A percentile compares a stretch with the other conserved stretches of the same genome.
Evolutionary conservation across 2,797 vertebrate genomes (phyloP).

Genomic region (Parotocinclus haroldoi): DNA sequence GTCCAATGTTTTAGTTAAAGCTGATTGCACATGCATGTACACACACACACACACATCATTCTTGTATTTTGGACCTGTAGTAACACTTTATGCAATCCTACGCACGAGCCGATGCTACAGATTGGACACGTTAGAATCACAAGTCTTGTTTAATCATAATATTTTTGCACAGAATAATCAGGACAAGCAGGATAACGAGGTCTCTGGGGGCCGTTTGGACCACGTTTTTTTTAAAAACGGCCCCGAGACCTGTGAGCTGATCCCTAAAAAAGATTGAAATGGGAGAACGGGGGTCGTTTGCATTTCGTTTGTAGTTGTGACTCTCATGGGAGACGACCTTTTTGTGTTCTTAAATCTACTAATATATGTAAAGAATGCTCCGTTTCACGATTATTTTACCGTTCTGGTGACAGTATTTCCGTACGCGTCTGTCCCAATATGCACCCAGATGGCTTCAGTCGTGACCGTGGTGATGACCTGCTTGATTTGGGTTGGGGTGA

Average conservation of each 20-base stretch:
- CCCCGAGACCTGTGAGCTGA: no score
- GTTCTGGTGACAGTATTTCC: conserved; percentile 78
- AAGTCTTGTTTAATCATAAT: no score
- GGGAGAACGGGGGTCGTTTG: no score
- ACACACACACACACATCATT: conserved; percentile 6
- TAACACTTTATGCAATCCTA: not conserved
- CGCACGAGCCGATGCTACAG: not conserved
- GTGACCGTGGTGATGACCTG: conserved; percentile 88
- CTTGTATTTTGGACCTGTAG: not conserved
- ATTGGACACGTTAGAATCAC: no score
- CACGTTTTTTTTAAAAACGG: no score
- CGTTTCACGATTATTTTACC: conserved; percentile 66
- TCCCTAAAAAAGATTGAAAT: no score
- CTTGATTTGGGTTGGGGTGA: conserved; percentile 66
- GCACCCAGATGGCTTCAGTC: conserved; percentile 86
- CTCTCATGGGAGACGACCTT: not conserved
- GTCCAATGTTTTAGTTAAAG: conserved; percentile 47
- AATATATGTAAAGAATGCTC: conserved; percentile 68
- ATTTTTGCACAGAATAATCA: no score
- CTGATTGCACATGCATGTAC: conserved; percentile 43
- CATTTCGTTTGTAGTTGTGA: not conserved
- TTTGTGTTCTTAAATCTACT: conserved; percentile 56
- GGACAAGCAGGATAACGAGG: no score
- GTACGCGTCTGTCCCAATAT: conserved; percentile 87
- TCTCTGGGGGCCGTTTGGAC: no score